Conservation (phyloP, 1,140 invertebrate species). For the Megalonaias nervosa region DNA sequence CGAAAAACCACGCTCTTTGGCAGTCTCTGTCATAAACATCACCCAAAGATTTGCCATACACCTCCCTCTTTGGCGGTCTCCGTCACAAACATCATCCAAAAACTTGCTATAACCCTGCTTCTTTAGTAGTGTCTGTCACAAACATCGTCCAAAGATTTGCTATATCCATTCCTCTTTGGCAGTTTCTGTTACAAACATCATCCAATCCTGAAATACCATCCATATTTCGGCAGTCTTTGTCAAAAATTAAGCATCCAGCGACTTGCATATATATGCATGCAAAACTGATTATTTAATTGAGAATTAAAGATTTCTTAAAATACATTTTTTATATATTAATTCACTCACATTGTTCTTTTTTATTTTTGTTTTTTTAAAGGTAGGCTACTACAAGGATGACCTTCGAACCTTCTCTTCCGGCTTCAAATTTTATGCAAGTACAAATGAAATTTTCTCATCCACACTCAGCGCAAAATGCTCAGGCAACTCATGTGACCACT, state of each 20-base stretch:
- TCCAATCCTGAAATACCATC: too few relatives aligned
- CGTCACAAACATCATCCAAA: neutral
- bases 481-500: constrained; percentile 22
- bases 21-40: neutral
- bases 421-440: constrained; percentile 29
- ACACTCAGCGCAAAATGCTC: constrained; percentile 28
- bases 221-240: too few relatives aligned
- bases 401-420: constrained; percentile 16
- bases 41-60: too few relatives aligned
- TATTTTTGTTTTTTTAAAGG: constrained; percentile 30
- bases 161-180: too few relatives aligned
- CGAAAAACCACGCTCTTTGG: too few relatives aligned
- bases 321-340: neutral
- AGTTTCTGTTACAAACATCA: too few relatives aligned
- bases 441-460: constrained; percentile 7
- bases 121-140: too few relatives aligned
- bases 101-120: neutral
- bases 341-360: neutral
- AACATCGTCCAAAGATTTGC: too few relatives aligned
- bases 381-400: constrained; percentile 43
- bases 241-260: neutral
- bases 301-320: neutral
- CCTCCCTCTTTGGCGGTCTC: neutral
- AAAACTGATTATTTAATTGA: neutral
- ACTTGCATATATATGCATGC: neutral